phyloP scores from a whole-genome alignment of 2,113 vertebrate genomes.

The Ginglymostoma cirratum region DNA sequence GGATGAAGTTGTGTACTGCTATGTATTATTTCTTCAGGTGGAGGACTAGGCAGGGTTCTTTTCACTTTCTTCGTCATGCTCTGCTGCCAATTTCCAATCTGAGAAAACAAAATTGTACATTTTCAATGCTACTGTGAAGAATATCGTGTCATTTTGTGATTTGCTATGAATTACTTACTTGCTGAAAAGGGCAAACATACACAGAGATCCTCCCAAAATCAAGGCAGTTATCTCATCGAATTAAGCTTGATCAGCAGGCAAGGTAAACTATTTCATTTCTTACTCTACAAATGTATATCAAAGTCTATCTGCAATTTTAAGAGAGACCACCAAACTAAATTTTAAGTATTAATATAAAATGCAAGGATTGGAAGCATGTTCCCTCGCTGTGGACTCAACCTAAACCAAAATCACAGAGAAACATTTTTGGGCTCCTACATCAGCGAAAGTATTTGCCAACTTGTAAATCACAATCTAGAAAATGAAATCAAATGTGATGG shows the following conservation, averaged over 20 bases:
- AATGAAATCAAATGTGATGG: neutral
- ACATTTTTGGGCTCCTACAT: neutral
- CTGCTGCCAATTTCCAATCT: slow-evolving; percentile 84
- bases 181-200: too few species aligned
- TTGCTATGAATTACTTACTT: slow-evolving; percentile 11
- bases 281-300: neutral
- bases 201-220: neutral
- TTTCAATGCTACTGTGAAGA: neutral
- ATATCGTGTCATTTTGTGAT: neutral
- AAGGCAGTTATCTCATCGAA: neutral
- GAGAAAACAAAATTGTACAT: slow-evolving; percentile 43
- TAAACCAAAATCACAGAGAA: neutral
- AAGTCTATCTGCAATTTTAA: neutral
- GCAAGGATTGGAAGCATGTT: neutral
- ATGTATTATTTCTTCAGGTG: slow-evolving; percentile 71
- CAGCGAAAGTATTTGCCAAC: neutral
- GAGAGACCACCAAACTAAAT: neutral
- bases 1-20: slow-evolving; percentile 72
- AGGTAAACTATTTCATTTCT: neutral
- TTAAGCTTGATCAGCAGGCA: neutral
- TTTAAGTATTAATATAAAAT: neutral
- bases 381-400: neutral
- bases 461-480: neutral
- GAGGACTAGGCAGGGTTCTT: slow-evolving; percentile 92
- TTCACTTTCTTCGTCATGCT: slow-evolving; percentile 93